These are phyloP conservation scores for Geodia barretti DNA, from an alignment of 37 sponge, comb jelly and placozoan genomes.

Conservation along the genomic window DNA sequence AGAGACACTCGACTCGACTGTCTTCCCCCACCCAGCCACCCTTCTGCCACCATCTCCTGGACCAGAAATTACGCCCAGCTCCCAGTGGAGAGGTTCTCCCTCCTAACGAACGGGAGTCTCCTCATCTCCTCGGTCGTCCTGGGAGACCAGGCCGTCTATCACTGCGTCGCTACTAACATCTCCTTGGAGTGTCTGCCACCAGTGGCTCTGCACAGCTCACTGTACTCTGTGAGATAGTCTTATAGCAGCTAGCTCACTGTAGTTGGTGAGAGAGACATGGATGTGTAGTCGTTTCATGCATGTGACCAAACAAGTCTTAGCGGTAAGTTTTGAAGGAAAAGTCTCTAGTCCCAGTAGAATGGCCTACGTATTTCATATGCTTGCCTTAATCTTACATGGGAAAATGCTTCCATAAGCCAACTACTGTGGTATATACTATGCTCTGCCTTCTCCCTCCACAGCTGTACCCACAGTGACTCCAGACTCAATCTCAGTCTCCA, in stretches of 20 bases:
- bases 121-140: constrained; percentile 23
- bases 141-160: constrained; percentile 45
- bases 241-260: neutral
- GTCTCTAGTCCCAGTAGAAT: no score
- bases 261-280: no score
- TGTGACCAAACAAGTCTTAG: no score
- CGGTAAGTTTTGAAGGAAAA: no score
- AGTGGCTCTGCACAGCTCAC: constrained; percentile 36
- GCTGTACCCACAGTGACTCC: constrained; percentile 24
- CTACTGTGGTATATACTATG: neutral
- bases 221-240: constrained; percentile 34
- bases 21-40: constrained; percentile 58
- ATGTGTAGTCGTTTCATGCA: no score
- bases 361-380: no score
- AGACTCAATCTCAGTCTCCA: neutral
- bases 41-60: constrained; percentile 66
- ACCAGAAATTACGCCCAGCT: constrained; percentile 40
- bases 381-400: neutral
- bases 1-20: constrained; percentile 17
- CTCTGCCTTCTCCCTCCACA: neutral
- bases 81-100: no score
- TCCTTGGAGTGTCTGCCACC: constrained; percentile 24
- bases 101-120: constrained; percentile 37
- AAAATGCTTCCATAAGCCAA: neutral
- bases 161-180: constrained; percentile 60